phyloP scores from a whole-genome alignment of 2,888 invertebrate species.

The Odontothrips loti region DNA sequence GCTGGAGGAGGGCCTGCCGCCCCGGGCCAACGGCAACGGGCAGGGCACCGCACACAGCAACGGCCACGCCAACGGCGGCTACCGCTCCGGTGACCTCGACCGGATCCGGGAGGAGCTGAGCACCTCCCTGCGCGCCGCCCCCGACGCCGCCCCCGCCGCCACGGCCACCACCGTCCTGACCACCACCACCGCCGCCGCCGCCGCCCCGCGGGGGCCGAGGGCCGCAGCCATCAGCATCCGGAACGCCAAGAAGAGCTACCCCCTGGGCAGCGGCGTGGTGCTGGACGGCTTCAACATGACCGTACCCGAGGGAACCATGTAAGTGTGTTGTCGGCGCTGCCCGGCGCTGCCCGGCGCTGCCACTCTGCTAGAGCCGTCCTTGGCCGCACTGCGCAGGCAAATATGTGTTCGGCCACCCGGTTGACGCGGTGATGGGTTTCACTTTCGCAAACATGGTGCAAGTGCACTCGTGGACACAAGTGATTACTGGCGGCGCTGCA shows the following conservation, averaged over 20 bases:
- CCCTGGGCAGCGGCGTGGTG: slow-evolving; percentile 47
- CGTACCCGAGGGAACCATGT: slow-evolving; percentile 84
- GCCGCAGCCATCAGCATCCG: slow-evolving; percentile 2
- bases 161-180: not conserved
- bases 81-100: not conserved
- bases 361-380: no score
- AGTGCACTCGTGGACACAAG: no score
- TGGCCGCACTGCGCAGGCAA: no score
- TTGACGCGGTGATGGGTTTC: no score
- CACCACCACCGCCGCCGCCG: not conserved
- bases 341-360: not conserved
- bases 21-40: not conserved
- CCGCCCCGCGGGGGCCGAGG: not conserved
- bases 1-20: not conserved
- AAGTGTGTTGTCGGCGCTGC: slow-evolving; percentile 47
- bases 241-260: slow-evolving; percentile 17
- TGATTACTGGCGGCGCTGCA: no score
- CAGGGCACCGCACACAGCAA: not conserved
- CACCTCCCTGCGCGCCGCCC: slow-evolving; percentile 6
- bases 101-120: not conserved
- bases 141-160: not conserved
- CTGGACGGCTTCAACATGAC: slow-evolving; percentile 86
- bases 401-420: no score
- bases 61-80: not conserved
- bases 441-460: no score